Evolutionary conservation across 2,113 vertebrate species (phyloP).

Genomic region (Chloebia gouldiae): DNA sequence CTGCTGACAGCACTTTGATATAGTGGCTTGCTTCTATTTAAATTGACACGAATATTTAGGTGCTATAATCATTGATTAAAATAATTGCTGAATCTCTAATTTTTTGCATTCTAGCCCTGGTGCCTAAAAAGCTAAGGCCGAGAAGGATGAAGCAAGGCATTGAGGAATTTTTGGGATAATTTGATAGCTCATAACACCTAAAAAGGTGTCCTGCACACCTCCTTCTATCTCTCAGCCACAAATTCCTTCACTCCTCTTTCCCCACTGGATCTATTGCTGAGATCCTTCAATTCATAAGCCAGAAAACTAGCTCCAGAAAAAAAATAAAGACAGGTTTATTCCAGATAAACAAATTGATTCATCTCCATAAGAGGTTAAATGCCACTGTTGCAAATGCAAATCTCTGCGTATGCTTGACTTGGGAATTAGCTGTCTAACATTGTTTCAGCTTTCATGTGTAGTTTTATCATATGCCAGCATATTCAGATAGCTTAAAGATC

Average conservation of each 20-base stretch:
- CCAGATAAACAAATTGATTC: not conserved
- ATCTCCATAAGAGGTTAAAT: not conserved
- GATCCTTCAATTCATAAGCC: not conserved
- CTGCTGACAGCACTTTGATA: not conserved
- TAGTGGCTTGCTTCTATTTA: not conserved
- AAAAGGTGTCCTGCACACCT: not conserved
- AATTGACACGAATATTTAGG: not conserved
- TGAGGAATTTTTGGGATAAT: not conserved
- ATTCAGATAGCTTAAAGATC: not conserved
- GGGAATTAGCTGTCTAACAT: not conserved
- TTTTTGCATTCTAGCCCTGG: not conserved
- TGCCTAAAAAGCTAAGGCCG: not conserved
- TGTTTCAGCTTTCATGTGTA: not conserved
- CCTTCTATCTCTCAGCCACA: not conserved
- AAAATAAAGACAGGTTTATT: not conserved
- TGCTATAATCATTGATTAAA: not conserved
- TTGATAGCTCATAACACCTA: not conserved
- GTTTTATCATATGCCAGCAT: not conserved
- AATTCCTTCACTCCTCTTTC: fast-evolving
- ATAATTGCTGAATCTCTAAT: not conserved
- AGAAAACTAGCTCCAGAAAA: not conserved
- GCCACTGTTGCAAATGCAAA: not conserved
- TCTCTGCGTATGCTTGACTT: not conserved
- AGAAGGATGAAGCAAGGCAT: not conserved
- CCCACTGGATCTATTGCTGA: not conserved